Evolutionary conservation across 2,113 vertebrate genomes (phyloP).

Genomic region (Platichthys stellatus): DNA sequence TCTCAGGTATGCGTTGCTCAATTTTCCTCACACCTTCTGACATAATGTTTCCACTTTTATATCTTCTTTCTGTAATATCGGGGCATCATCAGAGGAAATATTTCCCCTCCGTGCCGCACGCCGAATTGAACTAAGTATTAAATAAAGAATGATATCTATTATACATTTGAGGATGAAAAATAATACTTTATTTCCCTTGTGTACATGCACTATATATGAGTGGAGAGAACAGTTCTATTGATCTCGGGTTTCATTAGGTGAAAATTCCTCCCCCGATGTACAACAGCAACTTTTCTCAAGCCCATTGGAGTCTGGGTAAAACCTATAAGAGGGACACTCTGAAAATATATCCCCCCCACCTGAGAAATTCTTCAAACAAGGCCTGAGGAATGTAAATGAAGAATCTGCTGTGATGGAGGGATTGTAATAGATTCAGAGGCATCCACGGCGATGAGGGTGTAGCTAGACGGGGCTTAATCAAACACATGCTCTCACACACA

Average conservation of each 20-base stretch:
- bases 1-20: slow-evolving; percentile 50
- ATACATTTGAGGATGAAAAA: slow-evolving; percentile 83
- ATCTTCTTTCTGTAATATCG: slow-evolving; percentile 59
- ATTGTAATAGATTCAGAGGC: slow-evolving; percentile 78
- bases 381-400: slow-evolving; percentile 79
- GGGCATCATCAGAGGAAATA: slow-evolving; percentile 74
- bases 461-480: slow-evolving; percentile 70
- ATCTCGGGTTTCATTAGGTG: slow-evolving; percentile 83
- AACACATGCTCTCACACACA: slow-evolving; percentile 45
- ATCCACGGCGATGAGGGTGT: slow-evolving; percentile 56
- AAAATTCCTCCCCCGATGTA: slow-evolving; percentile 75
- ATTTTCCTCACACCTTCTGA: slow-evolving; percentile 33
- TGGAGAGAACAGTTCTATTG: slow-evolving; percentile 76
- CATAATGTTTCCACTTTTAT: slow-evolving; percentile 54
- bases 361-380: slow-evolving; percentile 79
- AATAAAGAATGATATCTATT: slow-evolving; percentile 83
- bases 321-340: slow-evolving; percentile 69
- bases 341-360: slow-evolving; percentile 74
- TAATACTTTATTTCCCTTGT: slow-evolving; percentile 82
- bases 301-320: slow-evolving; percentile 62
- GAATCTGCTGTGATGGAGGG: slow-evolving; percentile 68
- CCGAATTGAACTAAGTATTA: slow-evolving; percentile 76
- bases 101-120: slow-evolving; percentile 64
- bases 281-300: slow-evolving; percentile 74
- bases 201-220: slow-evolving; percentile 79